A percentile compares a stretch with the other conserved stretches of the same genome.
phyloP scores from a whole-genome alignment of 2,797 vertebrate genomes.

The Atherinosoma microstoma region DNA sequence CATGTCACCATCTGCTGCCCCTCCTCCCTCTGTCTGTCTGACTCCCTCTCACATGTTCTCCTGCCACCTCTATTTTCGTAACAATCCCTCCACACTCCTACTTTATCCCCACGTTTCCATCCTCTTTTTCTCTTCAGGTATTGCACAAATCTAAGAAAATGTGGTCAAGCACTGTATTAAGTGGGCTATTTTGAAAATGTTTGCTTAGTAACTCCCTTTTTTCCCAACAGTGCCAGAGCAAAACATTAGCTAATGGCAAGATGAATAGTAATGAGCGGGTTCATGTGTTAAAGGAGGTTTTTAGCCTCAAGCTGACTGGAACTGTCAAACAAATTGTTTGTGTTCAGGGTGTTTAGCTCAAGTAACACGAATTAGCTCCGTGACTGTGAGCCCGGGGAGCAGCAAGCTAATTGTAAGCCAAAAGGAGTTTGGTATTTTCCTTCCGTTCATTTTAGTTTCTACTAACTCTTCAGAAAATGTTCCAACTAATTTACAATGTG shows the following conservation, averaged over 20 bases:
- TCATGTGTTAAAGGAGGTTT: constrained; percentile 58
- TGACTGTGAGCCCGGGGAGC: constrained; percentile 55
- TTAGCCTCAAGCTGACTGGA: constrained; percentile 51
- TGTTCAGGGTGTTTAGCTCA: constrained; percentile 48
- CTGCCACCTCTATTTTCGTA: constrained; percentile 62
- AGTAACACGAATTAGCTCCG: constrained; percentile 56
- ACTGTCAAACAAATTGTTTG: constrained; percentile 70
- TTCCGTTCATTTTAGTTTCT: constrained; percentile 45
- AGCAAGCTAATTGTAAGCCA: constrained; percentile 58
- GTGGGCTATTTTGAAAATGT: constrained; percentile 35
- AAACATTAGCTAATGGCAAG: constrained; percentile 52
- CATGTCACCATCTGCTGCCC: constrained; percentile 80
- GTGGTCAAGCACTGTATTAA: constrained; percentile 50
- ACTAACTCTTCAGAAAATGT: constrained; percentile 19
- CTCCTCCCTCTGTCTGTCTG: constrained; percentile 51
- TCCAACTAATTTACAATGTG: neutral
- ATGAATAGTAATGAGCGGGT: constrained; percentile 60
- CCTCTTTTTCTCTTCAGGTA: constrained; percentile 27
- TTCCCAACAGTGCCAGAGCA: constrained; percentile 26
- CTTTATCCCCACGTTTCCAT: constrained; percentile 40
- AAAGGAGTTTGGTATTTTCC: constrained; percentile 53
- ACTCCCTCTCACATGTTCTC: constrained; percentile 50
- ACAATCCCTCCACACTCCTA: constrained; percentile 47
- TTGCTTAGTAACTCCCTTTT: constrained; percentile 40
- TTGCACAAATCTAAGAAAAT: constrained; percentile 42